These are phyloP conservation scores for Drosophila anomelani DNA, from an alignment of 2,888 invertebrate species.

Conservation along the genomic window DNA sequence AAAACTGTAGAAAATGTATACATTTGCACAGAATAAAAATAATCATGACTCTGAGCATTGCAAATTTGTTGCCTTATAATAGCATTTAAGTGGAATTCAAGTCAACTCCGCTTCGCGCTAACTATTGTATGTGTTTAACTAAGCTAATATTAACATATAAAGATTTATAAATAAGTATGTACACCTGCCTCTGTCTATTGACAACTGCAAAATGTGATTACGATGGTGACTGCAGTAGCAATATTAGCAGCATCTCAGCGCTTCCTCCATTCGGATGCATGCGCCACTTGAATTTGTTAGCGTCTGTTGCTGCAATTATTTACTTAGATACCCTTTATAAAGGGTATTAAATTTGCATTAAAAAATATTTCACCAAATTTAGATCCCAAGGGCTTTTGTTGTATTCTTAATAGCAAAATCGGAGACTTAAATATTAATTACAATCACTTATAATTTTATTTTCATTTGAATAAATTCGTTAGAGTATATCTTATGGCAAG, in stretches of 20 bases:
- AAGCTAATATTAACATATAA: constrained; percentile 34
- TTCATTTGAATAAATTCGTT: not conserved
- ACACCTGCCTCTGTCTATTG: constrained; percentile 31
- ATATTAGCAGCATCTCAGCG: constrained; percentile 5
- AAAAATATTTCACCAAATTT: not conserved
- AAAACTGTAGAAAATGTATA: constrained; percentile 28
- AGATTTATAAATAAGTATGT: constrained; percentile 21
- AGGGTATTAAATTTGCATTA: not conserved
- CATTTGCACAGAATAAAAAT: constrained; percentile 48
- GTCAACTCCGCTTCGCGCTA: constrained; percentile 3
- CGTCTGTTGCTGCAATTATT: not conserved
- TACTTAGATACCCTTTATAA: not conserved
- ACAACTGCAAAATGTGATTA: constrained; percentile 45
- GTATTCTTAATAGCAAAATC: not conserved
- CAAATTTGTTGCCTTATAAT: constrained; percentile 61
- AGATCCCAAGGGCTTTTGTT: no score
- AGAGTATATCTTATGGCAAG: not conserved
- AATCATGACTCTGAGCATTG: constrained; percentile 68
- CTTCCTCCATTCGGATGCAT: not conserved
- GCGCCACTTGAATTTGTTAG: constrained; percentile 3
- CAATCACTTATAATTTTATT: no score
- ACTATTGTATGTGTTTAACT: constrained; percentile 21
- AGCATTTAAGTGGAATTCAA: constrained; percentile 52
- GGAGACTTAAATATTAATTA: not conserved
- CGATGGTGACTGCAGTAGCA: constrained; percentile 9